phyloP scores from a whole-genome alignment of 2,888 invertebrate genomes.

The Coelopa pilipes region DNA sequence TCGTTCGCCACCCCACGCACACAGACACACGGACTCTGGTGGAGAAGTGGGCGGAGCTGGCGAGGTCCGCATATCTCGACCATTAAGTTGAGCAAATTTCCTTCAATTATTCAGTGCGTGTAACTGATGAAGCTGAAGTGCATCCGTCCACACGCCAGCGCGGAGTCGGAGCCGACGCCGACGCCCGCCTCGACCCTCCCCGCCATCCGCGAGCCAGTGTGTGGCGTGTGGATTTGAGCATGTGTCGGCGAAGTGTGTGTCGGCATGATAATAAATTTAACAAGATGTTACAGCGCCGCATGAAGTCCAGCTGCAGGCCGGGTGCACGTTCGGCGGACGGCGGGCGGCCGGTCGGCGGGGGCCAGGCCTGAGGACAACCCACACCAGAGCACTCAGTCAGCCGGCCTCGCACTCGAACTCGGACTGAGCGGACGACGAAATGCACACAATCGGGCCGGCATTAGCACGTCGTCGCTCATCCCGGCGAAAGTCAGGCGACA shows the following conservation, averaged over 20 bases:
- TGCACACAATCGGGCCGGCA: too few relatives aligned
- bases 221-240: slow-evolving; percentile 40
- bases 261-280: slow-evolving; percentile 39
- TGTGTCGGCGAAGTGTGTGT: slow-evolving; percentile 15
- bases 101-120: slow-evolving; percentile 61
- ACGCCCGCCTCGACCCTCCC: too few relatives aligned
- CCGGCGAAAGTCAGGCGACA: too few relatives aligned
- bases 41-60: background rate
- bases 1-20: background rate
- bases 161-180: too few relatives aligned
- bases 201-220: too few relatives aligned
- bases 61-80: slow-evolving; percentile 31
- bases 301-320: slow-evolving; percentile 36
- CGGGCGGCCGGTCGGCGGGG: too few relatives aligned
- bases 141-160: slow-evolving; percentile 44
- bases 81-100: slow-evolving; percentile 49
- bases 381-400: too few relatives aligned
- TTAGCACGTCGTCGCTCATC: too few relatives aligned
- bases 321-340: too few relatives aligned
- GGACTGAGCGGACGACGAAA: too few relatives aligned
- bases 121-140: slow-evolving; percentile 61
- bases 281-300: slow-evolving; percentile 51
- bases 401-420: too few relatives aligned
- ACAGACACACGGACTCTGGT: background rate
- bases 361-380: too few relatives aligned